Base-by-base conservation (phyloP, 2,888 invertebrate genomes). In the Seladonia tumulorum region DNA sequence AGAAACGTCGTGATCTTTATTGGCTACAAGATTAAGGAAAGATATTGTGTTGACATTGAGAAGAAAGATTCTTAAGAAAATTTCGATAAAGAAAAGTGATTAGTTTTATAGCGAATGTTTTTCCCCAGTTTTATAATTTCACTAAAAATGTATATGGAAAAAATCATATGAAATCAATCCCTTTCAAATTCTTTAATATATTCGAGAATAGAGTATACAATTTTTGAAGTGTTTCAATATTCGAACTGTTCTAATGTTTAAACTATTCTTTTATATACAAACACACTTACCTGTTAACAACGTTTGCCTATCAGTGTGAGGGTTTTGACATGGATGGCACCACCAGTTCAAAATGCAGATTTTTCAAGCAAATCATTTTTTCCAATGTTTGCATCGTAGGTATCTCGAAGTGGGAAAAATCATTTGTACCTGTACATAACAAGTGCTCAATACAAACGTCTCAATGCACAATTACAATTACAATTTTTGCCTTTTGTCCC, bases 261-360 rank as follows among this genome's bases (percentile, higher is more conserved):
- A 29, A 63, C 8, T 25, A 16, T 63, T 63, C 25, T 8, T 18
- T 63, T 63, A 63, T 63, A 63, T 16, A 2, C 25, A 18, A 63
- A 63, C 29, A 18, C 29, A 18, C 63, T 63, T n/a, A 63, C 63
- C 63, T 18, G 16, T 18, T 3, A 7, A 29, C 18, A 63, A 29
- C 29, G 8, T 29, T 29, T 5, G 16, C 8, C 63, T 63, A 63
- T 7, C 29, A 63, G 63, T 63, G 29, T 7, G 16, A 29, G 16
- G 8, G 16, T 29, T 29, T 63, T 0, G 16, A 63, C 18, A 63
- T 18, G 63, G 63, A 63, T 63, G 63, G 63, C 63, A 63, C 29
- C 63, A 63, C 63, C 63, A 63, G 63, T 29, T 63, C 63, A 63
- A 63, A 63, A 63, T 63, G 16, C 63, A 63, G 8, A 63, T 63